Evolutionary conservation across 2,797 vertebrate genomes (phyloP).

Genomic region (Malurus leucopterus): DNA sequence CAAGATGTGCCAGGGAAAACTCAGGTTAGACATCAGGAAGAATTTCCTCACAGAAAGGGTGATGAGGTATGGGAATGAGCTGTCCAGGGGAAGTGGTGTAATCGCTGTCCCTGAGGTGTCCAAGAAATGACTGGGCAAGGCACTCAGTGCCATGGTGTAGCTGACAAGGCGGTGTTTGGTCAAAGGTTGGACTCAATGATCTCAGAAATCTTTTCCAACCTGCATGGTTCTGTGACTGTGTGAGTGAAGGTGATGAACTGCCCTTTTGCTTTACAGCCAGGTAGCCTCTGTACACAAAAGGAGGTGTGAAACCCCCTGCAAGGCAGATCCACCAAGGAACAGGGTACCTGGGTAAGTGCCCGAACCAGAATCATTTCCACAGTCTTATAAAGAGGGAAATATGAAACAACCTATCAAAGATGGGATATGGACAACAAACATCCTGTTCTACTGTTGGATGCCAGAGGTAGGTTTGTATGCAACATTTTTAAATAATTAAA

Average conservation of each 20-base stretch:
- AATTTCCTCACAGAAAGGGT: not conserved
- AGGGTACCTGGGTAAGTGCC: not conserved
- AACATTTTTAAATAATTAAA: constrained; percentile 43
- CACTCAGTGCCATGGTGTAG: not conserved
- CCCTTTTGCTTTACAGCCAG: not conserved
- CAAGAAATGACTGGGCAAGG: accelerated
- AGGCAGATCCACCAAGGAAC: not conserved
- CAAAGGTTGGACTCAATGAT: accelerated
- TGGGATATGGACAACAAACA: not conserved
- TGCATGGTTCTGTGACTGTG: not conserved
- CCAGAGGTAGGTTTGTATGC: constrained; percentile 34
- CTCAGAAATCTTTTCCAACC: not conserved
- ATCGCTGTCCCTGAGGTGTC: not conserved
- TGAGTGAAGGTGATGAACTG: too few relatives aligned
- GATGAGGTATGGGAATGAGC: not conserved
- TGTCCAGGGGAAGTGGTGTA: not conserved
- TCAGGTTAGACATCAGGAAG: not conserved
- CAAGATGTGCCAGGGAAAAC: not conserved
- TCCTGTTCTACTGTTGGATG: not conserved
- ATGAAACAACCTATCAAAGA: not conserved
- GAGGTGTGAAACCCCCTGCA: not conserved
- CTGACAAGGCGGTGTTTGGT: accelerated
- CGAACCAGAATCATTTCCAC: not conserved
- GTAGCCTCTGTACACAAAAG: not conserved
- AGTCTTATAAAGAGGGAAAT: not conserved